Conservation (phyloP, 64 coral and sea anemone species). For the Montipora cactus region DNA sequence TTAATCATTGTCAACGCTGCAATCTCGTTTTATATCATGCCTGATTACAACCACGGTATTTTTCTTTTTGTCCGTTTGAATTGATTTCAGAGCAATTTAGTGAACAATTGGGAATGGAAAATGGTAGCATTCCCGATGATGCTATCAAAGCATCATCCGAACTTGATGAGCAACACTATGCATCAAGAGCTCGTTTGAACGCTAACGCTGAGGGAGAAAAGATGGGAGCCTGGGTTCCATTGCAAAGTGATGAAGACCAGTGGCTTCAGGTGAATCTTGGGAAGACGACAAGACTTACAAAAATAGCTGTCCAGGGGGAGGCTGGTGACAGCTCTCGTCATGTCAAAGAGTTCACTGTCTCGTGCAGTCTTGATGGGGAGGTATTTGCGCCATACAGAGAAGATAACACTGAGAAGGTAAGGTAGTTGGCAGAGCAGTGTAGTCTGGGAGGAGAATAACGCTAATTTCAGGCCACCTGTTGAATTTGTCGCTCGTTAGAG, state of each 20-base stretch:
- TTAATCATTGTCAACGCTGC: no score
- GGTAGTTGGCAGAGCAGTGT: background rate
- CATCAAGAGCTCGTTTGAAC: constrained; percentile 72
- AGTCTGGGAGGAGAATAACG: no score
- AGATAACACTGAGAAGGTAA: constrained; percentile 58
- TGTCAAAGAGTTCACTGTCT: constrained; percentile 72
- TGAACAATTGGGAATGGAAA: constrained; percentile 76
- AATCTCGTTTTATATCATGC: no score
- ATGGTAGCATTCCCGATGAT: constrained; percentile 75
- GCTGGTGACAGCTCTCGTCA: constrained; percentile 57
- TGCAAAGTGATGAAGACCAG: constrained; percentile 80
- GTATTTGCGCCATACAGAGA: constrained; percentile 63
- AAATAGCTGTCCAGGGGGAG: constrained; percentile 72
- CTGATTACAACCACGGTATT: no score
- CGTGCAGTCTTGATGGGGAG: constrained; percentile 76
- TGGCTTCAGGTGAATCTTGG: constrained; percentile 91
- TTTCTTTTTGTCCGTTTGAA: background rate
- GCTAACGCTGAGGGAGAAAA: constrained; percentile 67
- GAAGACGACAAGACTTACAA: constrained; percentile 55
- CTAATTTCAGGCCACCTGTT: no score
- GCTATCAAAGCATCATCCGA: constrained; percentile 80
- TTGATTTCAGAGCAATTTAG: constrained; percentile 41
- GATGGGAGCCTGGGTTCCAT: constrained; percentile 85
- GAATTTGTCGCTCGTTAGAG: no score
- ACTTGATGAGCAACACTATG: constrained; percentile 71